Base-by-base conservation (phyloP, 2,797 vertebrate genomes). In the Microchirus variegatus region DNA sequence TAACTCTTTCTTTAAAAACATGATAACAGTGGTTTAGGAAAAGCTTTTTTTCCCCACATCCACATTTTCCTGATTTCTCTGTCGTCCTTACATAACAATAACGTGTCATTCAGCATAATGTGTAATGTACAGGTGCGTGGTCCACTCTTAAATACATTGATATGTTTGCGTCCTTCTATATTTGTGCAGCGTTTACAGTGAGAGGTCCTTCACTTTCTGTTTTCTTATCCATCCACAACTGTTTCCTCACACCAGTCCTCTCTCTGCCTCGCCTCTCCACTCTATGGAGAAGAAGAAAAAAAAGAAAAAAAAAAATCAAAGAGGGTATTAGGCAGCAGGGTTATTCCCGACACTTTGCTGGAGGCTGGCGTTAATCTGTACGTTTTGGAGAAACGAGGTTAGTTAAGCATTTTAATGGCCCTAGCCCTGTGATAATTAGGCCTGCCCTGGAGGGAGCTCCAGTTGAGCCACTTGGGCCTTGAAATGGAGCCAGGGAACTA, bases 341-440 rank as follows among this genome's bases (percentile, higher is more conserved):
- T 96, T 97, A 95, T 96, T 93, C 92, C 90, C 87, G 91, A 86
- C 87, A 85, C 91, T 93, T 94, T 94, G 95, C 97, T 95, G 92
- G 88, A 94, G 95, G 97, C 96, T 91, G 92, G 86, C 88, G 93
- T 94, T 98, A 97, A 98, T 98, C 96, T 96, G 91, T 89, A 94
- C 94, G 92, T 95, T 95, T 97, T 94, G 94, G 93, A 96, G 94
- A 96, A 96, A 93, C 88, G 93, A 95, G 94, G 94, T 95, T 97
- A 95, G 97, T 96, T 97, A 97, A 95, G 95, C 96, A 96, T 97
- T 94, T 97, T 97, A 98, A 99, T 98, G 95, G 96, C 94, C 95
- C 94, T 94, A 93, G 95, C 95, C 95, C 95, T 98, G 95, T 98
- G 95, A 96, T 99, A 98, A 99, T 99, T 98, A 98, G 96, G 92